Base-by-base conservation (phyloP, 2,888 invertebrate genomes). In the Sarcophaga carnaria region DNA sequence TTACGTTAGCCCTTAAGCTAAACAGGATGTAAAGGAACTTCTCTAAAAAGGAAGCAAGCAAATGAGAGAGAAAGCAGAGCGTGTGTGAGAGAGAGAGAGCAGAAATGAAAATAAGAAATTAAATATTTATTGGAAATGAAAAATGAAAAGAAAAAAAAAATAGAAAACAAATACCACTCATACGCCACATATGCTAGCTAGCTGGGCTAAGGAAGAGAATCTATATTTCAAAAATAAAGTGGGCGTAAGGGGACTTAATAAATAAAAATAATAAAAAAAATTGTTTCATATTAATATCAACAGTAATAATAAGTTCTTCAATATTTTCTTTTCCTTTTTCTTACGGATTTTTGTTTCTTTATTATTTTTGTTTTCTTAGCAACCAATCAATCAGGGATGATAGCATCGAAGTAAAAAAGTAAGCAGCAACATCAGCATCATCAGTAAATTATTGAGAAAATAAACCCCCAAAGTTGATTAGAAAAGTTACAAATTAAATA, bases 41-140 rank as follows among this genome's bases (percentile, higher is more conserved):
- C 4, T 14, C 8, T 62, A 4, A 54, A 54, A 54, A 54, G 17
- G 17, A 54, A 54, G 12, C 12, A 54, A 54, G 54, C 8, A 37
- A 54, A 54, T 49, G 17, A 54, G 12, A 12, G n/a, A n/a, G 25
- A 10, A 49, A 11, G 22, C 10, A 62, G 62, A 20, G 20, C 8
- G 12, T 49, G 3, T 25, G 20, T 37, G 17, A 37, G 37, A 8
- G 37, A 2, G 37, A 25, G 20, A 49, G 5, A 59, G 14, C 6
- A 37, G 47, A 70, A n/a, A 70, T 25, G 6, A 27, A 77, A 37
- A 27, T 14, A 71, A 75, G 64, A 69, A 86, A 86, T 86, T 86
- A 86, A 86, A 83, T 83, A 86, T 83, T 83, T 83, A 86, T 86
- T 80, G 25, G 71, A 49, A 82, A 17, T 63, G 69, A 78, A 17